These are phyloP conservation scores for Brachionus manjavacas DNA, from an alignment of 1,140 invertebrate genomes.

Conservation along the genomic window DNA sequence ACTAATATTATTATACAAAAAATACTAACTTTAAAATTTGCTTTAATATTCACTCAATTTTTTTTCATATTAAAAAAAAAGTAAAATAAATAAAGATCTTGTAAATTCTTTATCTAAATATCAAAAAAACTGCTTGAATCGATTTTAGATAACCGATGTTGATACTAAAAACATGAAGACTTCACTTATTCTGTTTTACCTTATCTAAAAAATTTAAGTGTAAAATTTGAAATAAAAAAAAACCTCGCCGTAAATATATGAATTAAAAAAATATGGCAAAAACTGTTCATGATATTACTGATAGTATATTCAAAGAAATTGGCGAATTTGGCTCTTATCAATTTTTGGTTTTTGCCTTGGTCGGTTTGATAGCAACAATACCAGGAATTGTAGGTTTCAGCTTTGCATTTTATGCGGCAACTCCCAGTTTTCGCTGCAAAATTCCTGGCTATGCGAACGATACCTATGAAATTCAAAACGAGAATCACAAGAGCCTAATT, in stretches of 20 bases:
- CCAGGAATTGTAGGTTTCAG: background rate
- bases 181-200: background rate
- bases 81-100: no score
- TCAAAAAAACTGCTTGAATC: background rate
- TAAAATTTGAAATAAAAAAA: background rate
- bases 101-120: background rate
- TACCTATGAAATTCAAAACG: constrained; percentile 16
- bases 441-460: background rate
- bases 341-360: background rate
- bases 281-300: background rate
- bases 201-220: background rate
- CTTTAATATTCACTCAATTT: no score
- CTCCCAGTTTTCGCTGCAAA: background rate
- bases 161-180: background rate
- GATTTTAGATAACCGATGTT: background rate
- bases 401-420: background rate
- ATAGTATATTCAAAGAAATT: background rate
- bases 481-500: background rate
- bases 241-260: background rate
- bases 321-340: background rate
- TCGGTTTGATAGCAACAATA: background rate
- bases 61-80: no score
- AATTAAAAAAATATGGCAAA: background rate
- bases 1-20: no score
- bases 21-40: no score